Evolutionary conservation across 1,140 invertebrate species (phyloP).

Genomic region (Pachypsylla venusta): DNA sequence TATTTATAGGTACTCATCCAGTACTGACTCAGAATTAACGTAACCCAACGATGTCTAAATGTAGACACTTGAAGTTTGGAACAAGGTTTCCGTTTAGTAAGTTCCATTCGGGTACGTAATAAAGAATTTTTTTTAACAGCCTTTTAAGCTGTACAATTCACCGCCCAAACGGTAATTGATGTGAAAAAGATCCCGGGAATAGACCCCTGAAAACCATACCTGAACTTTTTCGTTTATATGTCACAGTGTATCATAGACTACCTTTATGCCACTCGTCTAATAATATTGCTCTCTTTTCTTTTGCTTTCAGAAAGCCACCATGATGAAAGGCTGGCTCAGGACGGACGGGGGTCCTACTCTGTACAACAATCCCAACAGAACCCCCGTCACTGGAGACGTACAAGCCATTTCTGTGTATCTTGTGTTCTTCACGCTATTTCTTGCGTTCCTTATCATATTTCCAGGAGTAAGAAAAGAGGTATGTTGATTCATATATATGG

Average conservation of each 20-base stretch:
- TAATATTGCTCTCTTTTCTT: neutral
- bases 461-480: conserved; percentile 92
- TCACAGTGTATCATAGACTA: neutral
- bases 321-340: conserved; percentile 50
- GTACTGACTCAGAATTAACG: too few relatives aligned
- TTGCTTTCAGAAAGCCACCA: conserved; percentile 5
- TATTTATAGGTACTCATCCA: too few relatives aligned
- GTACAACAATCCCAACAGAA: conserved; percentile 82
- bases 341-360: conserved; percentile 82
- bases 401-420: conserved; percentile 68
- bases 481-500: too few relatives aligned
- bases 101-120: too few relatives aligned
- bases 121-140: too few relatives aligned
- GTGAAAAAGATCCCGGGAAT: too few relatives aligned
- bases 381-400: conserved; percentile 80
- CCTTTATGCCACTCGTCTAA: neutral
- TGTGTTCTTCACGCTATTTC: conserved; percentile 73
- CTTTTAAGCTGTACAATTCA: too few relatives aligned
- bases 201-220: too few relatives aligned
- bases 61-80: too few relatives aligned
- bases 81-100: too few relatives aligned
- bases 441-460: conserved; percentile 84
- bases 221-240: neutral
- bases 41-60: too few relatives aligned
- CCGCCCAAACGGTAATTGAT: too few relatives aligned